These are phyloP conservation scores for Rhinichthys osculus DNA, from an alignment of 2,797 vertebrate species.

Conservation along the genomic window DNA sequence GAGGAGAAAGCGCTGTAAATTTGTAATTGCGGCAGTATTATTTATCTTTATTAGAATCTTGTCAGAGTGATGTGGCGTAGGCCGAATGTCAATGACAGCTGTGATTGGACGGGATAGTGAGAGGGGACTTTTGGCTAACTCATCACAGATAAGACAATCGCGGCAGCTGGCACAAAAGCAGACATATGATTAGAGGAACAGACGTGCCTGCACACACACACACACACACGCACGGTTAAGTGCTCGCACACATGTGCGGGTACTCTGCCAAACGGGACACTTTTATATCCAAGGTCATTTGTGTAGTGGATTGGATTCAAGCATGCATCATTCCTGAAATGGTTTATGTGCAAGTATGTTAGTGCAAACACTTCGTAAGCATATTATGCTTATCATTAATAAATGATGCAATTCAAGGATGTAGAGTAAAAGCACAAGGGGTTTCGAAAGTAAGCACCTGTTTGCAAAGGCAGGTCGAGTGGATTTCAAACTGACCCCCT, in stretches of 20 bases:
- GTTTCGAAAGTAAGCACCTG: slow-evolving; percentile 1
- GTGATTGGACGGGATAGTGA: slow-evolving; percentile 53
- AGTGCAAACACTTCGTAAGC: not conserved
- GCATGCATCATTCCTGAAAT: not conserved
- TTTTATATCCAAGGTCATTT: slow-evolving; percentile 27
- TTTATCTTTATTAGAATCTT: slow-evolving; percentile 85
- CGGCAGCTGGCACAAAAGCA: slow-evolving; percentile 50
- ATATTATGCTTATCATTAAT: slow-evolving; percentile 1
- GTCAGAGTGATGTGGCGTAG: slow-evolving; percentile 76
- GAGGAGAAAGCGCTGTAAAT: slow-evolving; percentile 73
- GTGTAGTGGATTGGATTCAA: slow-evolving; percentile 26
- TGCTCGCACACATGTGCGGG: slow-evolving; percentile 6
- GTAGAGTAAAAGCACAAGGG: slow-evolving; percentile 9
- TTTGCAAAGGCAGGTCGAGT: slow-evolving; percentile 20
- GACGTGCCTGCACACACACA: slow-evolving; percentile 31
- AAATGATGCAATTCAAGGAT: not conserved
- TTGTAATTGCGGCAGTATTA: slow-evolving; percentile 78
- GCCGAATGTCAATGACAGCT: slow-evolving; percentile 74
- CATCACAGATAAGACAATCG: slow-evolving; percentile 43
- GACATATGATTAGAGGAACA: slow-evolving; percentile 46
- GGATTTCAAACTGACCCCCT: not conserved
- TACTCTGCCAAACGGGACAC: not conserved
- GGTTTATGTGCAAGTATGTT: not conserved
- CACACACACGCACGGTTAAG: not conserved
- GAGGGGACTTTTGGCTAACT: slow-evolving; percentile 49